These are phyloP conservation scores for Zoroaster sp. DNA, from an alignment of 53 echinoderm and acorn worm genomes.

Conservation along the genomic window DNA sequence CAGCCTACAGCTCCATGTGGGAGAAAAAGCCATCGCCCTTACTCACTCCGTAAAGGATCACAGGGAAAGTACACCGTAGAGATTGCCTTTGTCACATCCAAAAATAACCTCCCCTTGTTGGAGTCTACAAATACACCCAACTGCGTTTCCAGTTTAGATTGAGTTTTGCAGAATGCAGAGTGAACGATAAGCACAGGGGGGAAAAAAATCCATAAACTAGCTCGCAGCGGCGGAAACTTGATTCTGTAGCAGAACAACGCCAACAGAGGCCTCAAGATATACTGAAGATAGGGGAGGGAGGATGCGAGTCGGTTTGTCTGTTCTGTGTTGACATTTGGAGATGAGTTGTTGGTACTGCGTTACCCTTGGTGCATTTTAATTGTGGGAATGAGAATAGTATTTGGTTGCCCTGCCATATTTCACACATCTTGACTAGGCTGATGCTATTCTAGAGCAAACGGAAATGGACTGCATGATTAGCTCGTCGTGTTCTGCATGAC, in stretches of 20 bases:
- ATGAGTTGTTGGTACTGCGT: conserved; percentile 13
- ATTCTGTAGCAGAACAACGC: conserved; percentile 25
- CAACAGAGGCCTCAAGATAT: background rate
- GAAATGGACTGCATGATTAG: conserved; percentile 16
- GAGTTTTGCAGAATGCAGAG: background rate
- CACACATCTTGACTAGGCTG: background rate
- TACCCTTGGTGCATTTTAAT: conserved; percentile 11
- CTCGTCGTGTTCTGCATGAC: background rate
- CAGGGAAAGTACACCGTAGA: background rate
- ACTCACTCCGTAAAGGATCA: background rate
- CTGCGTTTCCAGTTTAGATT: background rate
- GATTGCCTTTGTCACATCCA: background rate
- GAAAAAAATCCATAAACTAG: conserved; percentile 6
- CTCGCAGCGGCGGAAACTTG: conserved; percentile 12
- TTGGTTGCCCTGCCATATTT: background rate
- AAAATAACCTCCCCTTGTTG: background rate
- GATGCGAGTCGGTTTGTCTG: conserved; percentile 31
- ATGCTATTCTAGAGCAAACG: background rate
- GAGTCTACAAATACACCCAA: background rate
- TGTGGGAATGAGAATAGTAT: background rate
- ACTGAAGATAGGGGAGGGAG: background rate
- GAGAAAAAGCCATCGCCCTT: background rate
- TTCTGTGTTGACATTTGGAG: conserved; percentile 44
- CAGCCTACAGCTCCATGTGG: background rate
- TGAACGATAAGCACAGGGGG: background rate